A percentile compares a stretch with the other conserved stretches of the same genome.
These are phyloP conservation scores for Elaphurus davidianus DNA, from an alignment of 2,113 vertebrate species.

Conservation along the genomic window DNA sequence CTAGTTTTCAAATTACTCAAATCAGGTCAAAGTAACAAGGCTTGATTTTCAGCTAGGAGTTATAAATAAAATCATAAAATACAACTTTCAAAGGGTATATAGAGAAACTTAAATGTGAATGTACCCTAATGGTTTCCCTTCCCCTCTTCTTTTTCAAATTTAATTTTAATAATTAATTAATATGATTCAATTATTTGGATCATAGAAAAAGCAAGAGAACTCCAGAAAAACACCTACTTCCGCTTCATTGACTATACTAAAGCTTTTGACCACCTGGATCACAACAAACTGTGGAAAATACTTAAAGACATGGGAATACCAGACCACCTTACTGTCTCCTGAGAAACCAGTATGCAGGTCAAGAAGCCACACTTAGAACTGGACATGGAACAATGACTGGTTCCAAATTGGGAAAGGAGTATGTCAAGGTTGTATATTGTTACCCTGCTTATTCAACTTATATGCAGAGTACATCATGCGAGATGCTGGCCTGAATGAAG, in stretches of 20 bases:
- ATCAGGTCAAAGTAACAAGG: not conserved
- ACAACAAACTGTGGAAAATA: not conserved
- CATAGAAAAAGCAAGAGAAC: not conserved
- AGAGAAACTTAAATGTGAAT: not conserved
- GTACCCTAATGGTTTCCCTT: not conserved
- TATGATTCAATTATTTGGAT: not conserved
- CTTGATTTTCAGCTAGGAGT: conserved; percentile 27
- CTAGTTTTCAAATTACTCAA: conserved; percentile 40
- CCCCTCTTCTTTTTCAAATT: not conserved
- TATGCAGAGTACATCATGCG: not conserved
- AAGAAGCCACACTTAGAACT: not conserved
- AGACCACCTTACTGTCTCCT: not conserved
- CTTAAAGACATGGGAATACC: not conserved
- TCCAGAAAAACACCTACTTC: not conserved
- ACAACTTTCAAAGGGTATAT: not conserved
- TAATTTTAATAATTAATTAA: not conserved
- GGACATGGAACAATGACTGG: not conserved
- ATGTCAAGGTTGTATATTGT: not conserved
- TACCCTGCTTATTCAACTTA: not conserved
- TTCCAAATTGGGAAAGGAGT: not conserved
- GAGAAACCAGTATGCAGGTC: not conserved
- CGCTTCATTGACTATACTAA: not conserved
- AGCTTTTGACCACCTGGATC: not conserved
- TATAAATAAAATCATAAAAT: conserved; percentile 22
- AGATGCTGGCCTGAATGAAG: not conserved